A percentile compares a stretch with the other conserved stretches of the same genome.
These are phyloP conservation scores for Cryptoblepharus egeriae DNA, from an alignment of 2,797 vertebrate species.

Conservation along the genomic window DNA sequence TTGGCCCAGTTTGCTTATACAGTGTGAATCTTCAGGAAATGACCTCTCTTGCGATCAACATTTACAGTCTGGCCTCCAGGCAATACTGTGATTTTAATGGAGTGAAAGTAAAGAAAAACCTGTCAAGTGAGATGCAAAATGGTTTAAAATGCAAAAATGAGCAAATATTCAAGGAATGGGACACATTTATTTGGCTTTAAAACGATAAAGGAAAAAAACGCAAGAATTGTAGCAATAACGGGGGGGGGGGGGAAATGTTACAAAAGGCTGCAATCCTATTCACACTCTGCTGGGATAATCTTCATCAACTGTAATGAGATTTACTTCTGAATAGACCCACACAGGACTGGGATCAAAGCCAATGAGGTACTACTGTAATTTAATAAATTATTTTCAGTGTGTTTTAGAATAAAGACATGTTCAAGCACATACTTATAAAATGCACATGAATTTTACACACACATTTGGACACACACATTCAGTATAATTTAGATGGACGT, in stretches of 20 bases:
- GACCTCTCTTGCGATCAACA: not conserved
- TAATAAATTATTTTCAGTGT: not conserved
- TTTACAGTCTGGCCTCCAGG: not conserved
- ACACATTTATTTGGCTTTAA: not conserved
- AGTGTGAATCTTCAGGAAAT: not conserved
- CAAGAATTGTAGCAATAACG: not conserved
- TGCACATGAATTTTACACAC: too few relatives aligned
- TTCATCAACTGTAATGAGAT: too few relatives aligned
- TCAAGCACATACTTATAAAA: too few relatives aligned
- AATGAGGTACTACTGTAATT: not conserved
- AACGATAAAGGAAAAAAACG: not conserved
- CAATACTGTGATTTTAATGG: not conserved
- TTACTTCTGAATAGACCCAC: too few relatives aligned
- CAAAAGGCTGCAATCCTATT: too few relatives aligned
- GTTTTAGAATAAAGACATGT: not conserved
- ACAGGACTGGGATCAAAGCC: too few relatives aligned
- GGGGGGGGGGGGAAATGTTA: too few relatives aligned
- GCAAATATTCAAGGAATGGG: not conserved
- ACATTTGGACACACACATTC: too few relatives aligned
- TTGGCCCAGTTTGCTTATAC: not conserved
- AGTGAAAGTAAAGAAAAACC: not conserved
- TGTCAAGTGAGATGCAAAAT: conserved; percentile 15
- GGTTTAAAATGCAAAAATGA: conserved; percentile 17
- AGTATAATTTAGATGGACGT: too few relatives aligned
- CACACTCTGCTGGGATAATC: too few relatives aligned